Evolutionary conservation across 35 echinoderm and acorn worm species (phyloP), one percentile per base, ranked within the genome.

Genomic region (Lytechinus variegatus): DNA sequence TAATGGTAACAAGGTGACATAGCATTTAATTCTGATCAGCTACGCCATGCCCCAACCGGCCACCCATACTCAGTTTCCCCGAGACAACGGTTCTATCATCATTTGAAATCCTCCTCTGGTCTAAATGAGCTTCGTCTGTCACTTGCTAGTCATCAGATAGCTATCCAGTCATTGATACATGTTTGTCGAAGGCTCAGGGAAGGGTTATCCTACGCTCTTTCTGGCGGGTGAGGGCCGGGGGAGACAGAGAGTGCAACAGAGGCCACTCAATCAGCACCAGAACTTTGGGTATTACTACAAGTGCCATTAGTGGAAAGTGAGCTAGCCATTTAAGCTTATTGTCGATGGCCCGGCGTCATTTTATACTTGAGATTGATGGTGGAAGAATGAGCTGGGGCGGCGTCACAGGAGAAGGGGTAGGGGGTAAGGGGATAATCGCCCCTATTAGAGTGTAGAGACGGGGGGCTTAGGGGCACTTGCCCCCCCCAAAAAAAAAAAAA

Each of bases 251-350:
- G 66, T 79, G 66, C 66, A 16, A 44, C 33, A 4, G n/a, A 79
- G 66, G n/a, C 66, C 14, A 79, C 66, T 79, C 66, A 79, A 79
- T 79, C 66, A 79, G 21, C 66, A 24, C 21, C 66, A 19, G 66
- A 79, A 79, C 66, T 79, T 79, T 79, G 66, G 66, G 66, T 79
- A 79, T 79, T 79, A 79, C 66, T 24, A 79, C 66, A 79, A 79
- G 66, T 79, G 66, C 66, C 66, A 79, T 79, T 79, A 79, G 66
- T 79, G 66, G 33, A 79, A 79, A 79, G 66, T 79, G 66, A 79
- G 16, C 66, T 6, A 79, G 66, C 66, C 66, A 16, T 79, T 79
- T 79, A 79, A 79, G 66, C 66, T 79, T 19, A 19, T 19, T 6
- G 16, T 79, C 16, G 66, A 79, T 79, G 66, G n/a, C 19, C 16